phyloP scores from a whole-genome alignment of 2,888 invertebrate genomes.

The Sialis fuliginosa region DNA sequence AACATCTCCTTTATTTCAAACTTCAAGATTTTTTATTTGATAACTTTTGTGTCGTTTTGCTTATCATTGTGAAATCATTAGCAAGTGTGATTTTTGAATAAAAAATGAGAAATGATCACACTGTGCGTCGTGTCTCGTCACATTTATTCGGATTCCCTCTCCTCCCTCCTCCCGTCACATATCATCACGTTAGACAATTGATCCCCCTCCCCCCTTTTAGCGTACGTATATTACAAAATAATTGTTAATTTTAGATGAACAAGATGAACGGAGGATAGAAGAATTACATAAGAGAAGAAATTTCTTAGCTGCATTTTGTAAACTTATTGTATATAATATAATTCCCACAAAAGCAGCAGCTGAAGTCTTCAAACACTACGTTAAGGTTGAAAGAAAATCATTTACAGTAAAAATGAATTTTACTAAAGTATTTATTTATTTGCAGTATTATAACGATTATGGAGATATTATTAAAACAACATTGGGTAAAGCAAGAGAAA shows the following conservation, averaged over 20 bases:
- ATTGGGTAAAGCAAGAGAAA: slow-evolving; percentile 89
- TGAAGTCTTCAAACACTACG: slow-evolving; percentile 93
- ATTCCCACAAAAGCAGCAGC: slow-evolving; percentile 83
- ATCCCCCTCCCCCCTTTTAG: slow-evolving; percentile 6
- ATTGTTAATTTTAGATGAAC: slow-evolving; percentile 41
- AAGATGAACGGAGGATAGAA: slow-evolving; percentile 94
- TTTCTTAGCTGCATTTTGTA: slow-evolving; percentile 92
- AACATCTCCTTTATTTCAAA: too few species aligned
- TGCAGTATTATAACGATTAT: slow-evolving; percentile 89
- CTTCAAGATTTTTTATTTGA: too few species aligned
- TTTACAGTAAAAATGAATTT: neutral
- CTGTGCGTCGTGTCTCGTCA: too few species aligned
- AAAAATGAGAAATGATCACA: too few species aligned
- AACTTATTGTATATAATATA: slow-evolving; percentile 93
- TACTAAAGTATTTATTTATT: slow-evolving; percentile 10
- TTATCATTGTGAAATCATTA: too few species aligned
- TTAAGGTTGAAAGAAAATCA: slow-evolving; percentile 41
- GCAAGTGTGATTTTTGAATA: too few species aligned
- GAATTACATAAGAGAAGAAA: slow-evolving; percentile 91
- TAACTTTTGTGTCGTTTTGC: too few species aligned
- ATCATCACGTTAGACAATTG: slow-evolving; percentile 15
- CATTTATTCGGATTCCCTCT: neutral
- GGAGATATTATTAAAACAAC: slow-evolving; percentile 97
- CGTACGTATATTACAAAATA: neutral
- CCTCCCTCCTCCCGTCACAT: neutral